Evolutionary conservation across 2,888 invertebrate species (phyloP), one percentile per base, ranked within the genome.

Genomic region (Lasioglossum marginatum): DNA sequence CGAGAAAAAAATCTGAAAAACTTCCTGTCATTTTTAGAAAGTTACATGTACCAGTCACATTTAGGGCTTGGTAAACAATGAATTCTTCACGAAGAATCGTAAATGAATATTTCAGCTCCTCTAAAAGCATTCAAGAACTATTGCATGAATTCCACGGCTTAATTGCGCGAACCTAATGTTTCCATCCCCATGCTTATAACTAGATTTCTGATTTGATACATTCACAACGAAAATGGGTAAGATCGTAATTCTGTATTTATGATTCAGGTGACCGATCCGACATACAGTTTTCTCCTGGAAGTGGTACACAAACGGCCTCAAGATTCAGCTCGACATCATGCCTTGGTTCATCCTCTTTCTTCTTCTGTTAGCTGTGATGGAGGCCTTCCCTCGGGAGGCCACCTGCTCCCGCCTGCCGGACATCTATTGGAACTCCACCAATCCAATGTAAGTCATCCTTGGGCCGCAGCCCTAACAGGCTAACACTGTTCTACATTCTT

Each of bases 361-460:
- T 91, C 95, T 96, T 85, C 94, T 96, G 94, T 95, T 96, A 90
- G 95, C 95, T 90, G 95, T 96, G 93, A 95, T 96, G 95, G 96
- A 96, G 94, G 95, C 95, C 90, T 95, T 96, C 92, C 96, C 96
- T 57, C 93, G 95, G 92, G 96, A 96, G 93, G 95, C 96, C 90
- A 95, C 95, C 90, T 95, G 95, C 93, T 95, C 95, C 92, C 94
- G 95, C 88, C 94, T 96, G 89, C 96, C 96, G 93, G 96, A 96
- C 94, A 96, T 96, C 92, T 96, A 96, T 93, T 96, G 96, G 96
- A 96, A 96, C 94, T 95, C 96, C 91, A 96, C 96, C 92, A 96
- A 96, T 94, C 96, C 96, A 95, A 96, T 96, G 96, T 96, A 94
- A 96, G 96, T 96, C 75, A 79, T 4, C 57, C 0, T 12, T 12